Conservation (phyloP, 1,140 invertebrate genomes). For the Adelges cooleyi region DNA sequence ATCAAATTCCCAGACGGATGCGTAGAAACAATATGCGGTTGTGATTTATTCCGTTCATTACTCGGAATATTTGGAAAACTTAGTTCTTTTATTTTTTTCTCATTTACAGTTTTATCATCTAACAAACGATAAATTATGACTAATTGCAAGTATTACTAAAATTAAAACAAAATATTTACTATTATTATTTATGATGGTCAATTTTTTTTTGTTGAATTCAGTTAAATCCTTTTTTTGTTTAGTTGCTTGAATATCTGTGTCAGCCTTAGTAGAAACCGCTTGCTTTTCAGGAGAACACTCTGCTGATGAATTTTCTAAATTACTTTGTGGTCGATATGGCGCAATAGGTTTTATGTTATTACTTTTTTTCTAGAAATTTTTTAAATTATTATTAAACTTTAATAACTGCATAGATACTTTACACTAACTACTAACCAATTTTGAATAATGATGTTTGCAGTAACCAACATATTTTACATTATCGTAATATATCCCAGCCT, state of each 20-base stretch:
- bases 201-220: background rate
- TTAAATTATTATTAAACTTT: conserved; percentile 47
- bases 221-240: conserved; percentile 15
- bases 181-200: conserved; percentile 11
- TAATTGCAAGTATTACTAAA: background rate
- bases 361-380: conserved; percentile 4
- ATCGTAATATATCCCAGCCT: conserved; percentile 87
- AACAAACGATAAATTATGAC: background rate
- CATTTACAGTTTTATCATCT: conserved; percentile 11
- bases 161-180: no score
- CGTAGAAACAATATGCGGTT: conserved; percentile 1
- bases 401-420: no score
- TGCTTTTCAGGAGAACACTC: conserved; percentile 8
- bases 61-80: background rate
- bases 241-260: background rate
- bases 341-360: conserved; percentile 18
- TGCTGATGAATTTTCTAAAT: conserved; percentile 9
- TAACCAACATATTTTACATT: conserved; percentile 98
- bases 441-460: conserved; percentile 91
- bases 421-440: conserved; percentile 42
- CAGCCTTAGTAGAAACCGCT: background rate
- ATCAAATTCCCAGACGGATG: conserved; percentile 10
- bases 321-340: conserved; percentile 10
- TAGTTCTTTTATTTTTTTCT: conserved; percentile 2
- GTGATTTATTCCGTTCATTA: background rate